Base-by-base conservation (phyloP, 1,140 invertebrate species). In the Linepithema humile region DNA sequence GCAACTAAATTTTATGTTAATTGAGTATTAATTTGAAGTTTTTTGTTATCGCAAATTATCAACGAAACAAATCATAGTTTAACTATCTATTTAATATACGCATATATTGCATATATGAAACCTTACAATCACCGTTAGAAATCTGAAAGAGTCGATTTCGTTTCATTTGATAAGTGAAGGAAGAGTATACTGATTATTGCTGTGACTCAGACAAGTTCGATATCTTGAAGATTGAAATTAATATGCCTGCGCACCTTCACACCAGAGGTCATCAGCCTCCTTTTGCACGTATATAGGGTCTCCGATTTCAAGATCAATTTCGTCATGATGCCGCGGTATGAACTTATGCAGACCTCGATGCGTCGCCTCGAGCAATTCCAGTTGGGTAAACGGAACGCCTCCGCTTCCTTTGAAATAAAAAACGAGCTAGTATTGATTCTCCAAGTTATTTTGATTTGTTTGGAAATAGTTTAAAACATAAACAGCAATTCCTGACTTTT, bases 231-330 rank as follows among this genome's bases (percentile, higher is more conserved):
- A 12, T 4, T 4, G n/a, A 60, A 29, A 40, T 23, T 7, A 7
- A 60, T 26, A 59, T 60, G 10, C 6, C 12, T 45, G 59, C 85
- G 53, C 23, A 96, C 97, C 98, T 97, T 99, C 98, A 95, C 98
- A 99, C 99, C 99, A 99, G 60, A 99, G 95, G 94, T 99, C 99
- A 88, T 99, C 99, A 15, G 97, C 98, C 93, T 99, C 98, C 92
- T 98, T 98, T 90, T 99, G 97, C 83, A 99, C 98, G 91, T 99
- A 99, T 87, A 99, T 97, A 5, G 98, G 98, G 94, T 99, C 99
- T 5, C 99, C 99, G 67, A 99, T 99, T 95, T 99, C 98, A 12
- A 99, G 96, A 92, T 98, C 98, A 67, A 99, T 97, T 95, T 99
- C 98, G 92, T 99, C 99, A 45, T 97, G 96, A 94, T 99, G 99